These are phyloP conservation scores for Sandelia bainsii DNA, from an alignment of 2,797 vertebrate species.

Conservation along the genomic window DNA sequence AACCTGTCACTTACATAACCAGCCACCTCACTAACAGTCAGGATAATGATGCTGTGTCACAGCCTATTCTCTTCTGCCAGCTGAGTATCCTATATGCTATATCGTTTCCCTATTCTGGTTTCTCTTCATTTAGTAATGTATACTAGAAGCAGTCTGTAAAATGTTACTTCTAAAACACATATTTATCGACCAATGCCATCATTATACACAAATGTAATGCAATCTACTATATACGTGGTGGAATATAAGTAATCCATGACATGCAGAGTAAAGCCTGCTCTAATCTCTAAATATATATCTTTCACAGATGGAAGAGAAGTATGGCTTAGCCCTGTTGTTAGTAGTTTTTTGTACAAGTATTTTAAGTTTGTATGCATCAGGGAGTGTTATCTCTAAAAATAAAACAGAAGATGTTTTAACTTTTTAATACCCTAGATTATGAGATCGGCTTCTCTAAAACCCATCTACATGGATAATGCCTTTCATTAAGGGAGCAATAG, in stretches of 20 bases:
- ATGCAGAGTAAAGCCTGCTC: constrained; percentile 33
- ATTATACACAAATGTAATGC: constrained; percentile 19
- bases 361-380: constrained; percentile 16
- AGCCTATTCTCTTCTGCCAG: constrained; percentile 13
- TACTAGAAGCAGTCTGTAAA: background rate
- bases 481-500: constrained; percentile 54
- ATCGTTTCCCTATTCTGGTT: background rate
- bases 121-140: background rate
- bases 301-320: constrained; percentile 4
- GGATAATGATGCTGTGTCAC: constrained; percentile 18
- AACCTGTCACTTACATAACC: constrained; percentile 73
- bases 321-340: constrained; percentile 13
- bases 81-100: constrained; percentile 1
- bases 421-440: constrained; percentile 30
- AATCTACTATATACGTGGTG: constrained; percentile 20
- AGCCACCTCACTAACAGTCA: constrained; percentile 28
- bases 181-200: constrained; percentile 4
- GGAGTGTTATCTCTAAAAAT: constrained; percentile 36
- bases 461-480: constrained; percentile 40
- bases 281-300: constrained; percentile 50
- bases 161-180: background rate
- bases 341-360: background rate
- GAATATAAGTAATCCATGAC: constrained; percentile 45
- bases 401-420: constrained; percentile 37
- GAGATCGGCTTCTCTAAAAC: constrained; percentile 27